phyloP scores from a whole-genome alignment of 2,888 invertebrate genomes.

The Metellina segmentata region DNA sequence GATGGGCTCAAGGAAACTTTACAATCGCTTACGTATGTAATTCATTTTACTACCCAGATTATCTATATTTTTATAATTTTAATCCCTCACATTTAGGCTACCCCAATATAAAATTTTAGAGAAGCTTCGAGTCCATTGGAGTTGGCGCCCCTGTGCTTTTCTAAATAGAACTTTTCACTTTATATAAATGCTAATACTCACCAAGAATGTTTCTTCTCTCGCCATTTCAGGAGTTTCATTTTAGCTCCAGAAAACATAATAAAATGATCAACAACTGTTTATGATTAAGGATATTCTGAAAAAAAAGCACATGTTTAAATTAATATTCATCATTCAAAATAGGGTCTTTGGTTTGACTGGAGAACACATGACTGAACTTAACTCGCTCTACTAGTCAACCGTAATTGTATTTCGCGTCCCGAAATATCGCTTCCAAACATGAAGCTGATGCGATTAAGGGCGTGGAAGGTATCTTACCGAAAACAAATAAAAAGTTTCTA shows the following conservation, averaged over 20 bases:
- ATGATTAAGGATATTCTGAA: background rate
- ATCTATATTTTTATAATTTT: no score
- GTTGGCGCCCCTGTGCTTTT: no score
- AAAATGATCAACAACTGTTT: background rate
- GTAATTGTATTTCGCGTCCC: background rate
- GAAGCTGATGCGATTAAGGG: background rate
- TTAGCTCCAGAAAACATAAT: conserved; percentile 70
- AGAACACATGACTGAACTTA: background rate
- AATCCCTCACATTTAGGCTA: no score
- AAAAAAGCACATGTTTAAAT: conserved; percentile 16
- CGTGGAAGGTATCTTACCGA: no score
- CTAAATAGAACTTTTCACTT: no score
- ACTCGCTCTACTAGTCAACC: conserved; percentile 21
- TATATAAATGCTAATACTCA: conserved; percentile 5
- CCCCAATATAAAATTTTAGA: no score
- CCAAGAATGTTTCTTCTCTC: conserved; percentile 55
- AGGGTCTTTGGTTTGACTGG: background rate
- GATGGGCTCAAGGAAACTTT: no score
- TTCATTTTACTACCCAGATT: background rate
- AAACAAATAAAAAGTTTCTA: no score
- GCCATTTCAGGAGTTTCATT: conserved; percentile 55
- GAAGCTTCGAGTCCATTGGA: no score
- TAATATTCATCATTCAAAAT: background rate
- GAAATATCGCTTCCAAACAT: background rate
- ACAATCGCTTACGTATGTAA: background rate